Evolutionary conservation across 2,888 invertebrate species (phyloP).

Genomic region (Trichopoda pennipes): DNA sequence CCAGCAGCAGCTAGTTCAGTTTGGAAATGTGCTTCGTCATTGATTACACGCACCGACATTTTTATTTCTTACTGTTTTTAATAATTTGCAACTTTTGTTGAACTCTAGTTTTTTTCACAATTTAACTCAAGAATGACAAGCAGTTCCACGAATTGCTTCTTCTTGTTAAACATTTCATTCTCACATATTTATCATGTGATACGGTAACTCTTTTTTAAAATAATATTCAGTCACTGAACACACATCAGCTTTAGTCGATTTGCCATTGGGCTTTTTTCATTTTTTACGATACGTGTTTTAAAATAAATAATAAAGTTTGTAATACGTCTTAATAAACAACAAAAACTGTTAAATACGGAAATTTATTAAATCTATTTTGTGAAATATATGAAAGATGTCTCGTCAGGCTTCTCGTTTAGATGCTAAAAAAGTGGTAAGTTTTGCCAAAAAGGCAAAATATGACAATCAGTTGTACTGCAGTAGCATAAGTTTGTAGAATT

Average conservation of each 20-base stretch:
- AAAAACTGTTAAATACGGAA: neutral
- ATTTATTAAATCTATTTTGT: neutral
- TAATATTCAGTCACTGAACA: constrained; percentile 26
- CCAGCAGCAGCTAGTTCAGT: constrained; percentile 92
- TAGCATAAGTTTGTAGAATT: constrained; percentile 60
- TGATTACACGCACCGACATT: constrained; percentile 80
- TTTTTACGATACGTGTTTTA: neutral
- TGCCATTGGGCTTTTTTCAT: neutral
- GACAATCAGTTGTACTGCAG: constrained; percentile 34
- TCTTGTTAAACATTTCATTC: constrained; percentile 13
- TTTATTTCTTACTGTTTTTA: constrained; percentile 22
- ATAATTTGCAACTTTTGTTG: neutral
- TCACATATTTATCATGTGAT: neutral
- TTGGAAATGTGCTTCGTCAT: constrained; percentile 87
- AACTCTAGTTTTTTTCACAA: constrained; percentile 10
- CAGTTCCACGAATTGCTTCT: constrained; percentile 45
- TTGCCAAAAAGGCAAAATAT: constrained; percentile 51
- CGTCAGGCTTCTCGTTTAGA: constrained; percentile 79
- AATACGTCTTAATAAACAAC: neutral
- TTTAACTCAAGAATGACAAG: constrained; percentile 58
- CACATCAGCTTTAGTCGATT: neutral
- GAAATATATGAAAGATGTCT: constrained; percentile 75
- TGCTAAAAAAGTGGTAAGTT: constrained; percentile 81
- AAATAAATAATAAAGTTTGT: neutral
- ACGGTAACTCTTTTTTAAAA: constrained; percentile 2